A percentile compares a stretch with the other conserved stretches of the same genome.
phyloP scores from a whole-genome alignment of 2,888 invertebrate species.

The Volucella inanis region DNA sequence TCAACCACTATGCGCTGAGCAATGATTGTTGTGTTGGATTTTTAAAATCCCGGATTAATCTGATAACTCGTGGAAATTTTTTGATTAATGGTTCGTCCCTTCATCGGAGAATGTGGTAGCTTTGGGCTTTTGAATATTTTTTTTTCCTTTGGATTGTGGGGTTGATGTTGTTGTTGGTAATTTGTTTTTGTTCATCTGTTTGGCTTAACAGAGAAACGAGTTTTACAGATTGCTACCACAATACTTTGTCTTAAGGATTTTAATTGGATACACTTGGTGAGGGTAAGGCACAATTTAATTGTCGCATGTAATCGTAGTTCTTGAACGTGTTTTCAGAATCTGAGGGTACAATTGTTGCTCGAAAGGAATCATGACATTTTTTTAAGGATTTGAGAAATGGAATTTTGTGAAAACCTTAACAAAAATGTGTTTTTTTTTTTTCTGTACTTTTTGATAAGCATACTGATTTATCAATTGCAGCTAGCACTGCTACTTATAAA shows the following conservation, averaged over 20 bases:
- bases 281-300: too few species aligned
- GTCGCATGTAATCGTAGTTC: too few species aligned
- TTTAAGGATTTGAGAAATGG: too few species aligned
- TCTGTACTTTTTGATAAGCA: too few species aligned
- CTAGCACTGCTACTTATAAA: too few species aligned
- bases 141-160: background rate
- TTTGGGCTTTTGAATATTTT: slow-evolving; percentile 41
- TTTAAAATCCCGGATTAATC: slow-evolving; percentile 70
- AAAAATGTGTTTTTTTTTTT: too few species aligned
- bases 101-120: slow-evolving; percentile 64
- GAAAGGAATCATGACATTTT: too few species aligned
- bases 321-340: too few species aligned
- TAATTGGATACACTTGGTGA: background rate
- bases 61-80: slow-evolving; percentile 70
- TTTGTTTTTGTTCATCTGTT: slow-evolving; percentile 64
- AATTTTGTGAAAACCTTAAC: too few species aligned
- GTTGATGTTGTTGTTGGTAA: slow-evolving; percentile 22
- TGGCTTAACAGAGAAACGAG: slow-evolving; percentile 38
- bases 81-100: slow-evolving; percentile 71
- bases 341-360: too few species aligned
- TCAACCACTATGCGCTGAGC: slow-evolving; percentile 38
- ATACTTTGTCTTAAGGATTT: slow-evolving; percentile 20
- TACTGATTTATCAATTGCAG: too few species aligned
- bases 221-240: slow-evolving; percentile 51
- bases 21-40: slow-evolving; percentile 69